phyloP scores from a whole-genome alignment of 2,797 vertebrate species.

The Mus minutoides region DNA sequence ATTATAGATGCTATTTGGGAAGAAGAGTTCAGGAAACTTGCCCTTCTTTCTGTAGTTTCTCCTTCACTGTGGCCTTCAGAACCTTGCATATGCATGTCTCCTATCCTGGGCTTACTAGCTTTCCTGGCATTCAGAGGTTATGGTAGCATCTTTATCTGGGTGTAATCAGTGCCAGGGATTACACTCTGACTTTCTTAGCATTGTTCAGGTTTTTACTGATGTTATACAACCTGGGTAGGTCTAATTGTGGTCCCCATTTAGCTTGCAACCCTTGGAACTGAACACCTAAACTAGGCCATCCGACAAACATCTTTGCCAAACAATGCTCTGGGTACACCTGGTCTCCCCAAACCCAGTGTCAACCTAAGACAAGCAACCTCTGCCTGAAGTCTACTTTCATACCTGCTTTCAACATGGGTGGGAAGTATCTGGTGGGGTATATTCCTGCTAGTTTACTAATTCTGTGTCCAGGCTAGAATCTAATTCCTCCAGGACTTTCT shows the following conservation, averaged over 20 bases:
- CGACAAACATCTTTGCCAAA: background rate
- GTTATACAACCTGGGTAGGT: background rate
- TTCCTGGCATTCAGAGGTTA: background rate
- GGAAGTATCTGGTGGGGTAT: background rate
- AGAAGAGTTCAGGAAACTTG: background rate
- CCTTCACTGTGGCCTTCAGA: background rate
- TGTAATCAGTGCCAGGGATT: too few species aligned
- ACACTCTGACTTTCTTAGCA: background rate
- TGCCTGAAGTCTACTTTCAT: background rate
- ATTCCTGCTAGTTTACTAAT: background rate
- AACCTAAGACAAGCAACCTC: background rate
- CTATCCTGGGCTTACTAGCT: background rate
- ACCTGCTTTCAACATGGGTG: background rate
- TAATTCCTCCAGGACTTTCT: background rate
- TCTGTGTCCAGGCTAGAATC: background rate
- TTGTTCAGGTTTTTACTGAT: background rate
- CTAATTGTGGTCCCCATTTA: background rate
- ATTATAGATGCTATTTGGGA: background rate
- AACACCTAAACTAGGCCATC: rapidly evolving
- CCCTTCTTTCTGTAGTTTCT: background rate
- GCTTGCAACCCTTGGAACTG: background rate
- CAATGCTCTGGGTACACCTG: background rate
- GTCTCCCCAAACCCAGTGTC: background rate
- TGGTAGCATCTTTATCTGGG: too few species aligned
- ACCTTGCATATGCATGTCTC: too few species aligned